phyloP scores from a whole-genome alignment of 2,888 invertebrate species.

The Podotricha telesiphe region DNA sequence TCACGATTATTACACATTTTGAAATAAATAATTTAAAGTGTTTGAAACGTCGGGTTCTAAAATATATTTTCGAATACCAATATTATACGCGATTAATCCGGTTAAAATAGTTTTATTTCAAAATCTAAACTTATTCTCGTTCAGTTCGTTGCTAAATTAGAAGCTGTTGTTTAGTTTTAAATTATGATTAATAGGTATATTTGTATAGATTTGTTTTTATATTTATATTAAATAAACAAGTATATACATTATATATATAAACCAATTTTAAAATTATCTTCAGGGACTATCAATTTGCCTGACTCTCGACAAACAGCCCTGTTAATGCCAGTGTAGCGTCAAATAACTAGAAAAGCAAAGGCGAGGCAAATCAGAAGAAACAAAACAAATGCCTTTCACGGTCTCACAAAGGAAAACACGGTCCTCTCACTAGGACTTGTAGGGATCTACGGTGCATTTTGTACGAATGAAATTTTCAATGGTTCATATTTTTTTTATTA shows the following conservation, averaged over 20 bases:
- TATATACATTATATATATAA: not conserved
- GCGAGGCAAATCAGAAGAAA: slow-evolving; percentile 28
- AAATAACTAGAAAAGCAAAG: slow-evolving; percentile 33
- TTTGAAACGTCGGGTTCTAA: too few species aligned
- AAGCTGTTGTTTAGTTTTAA: too few species aligned
- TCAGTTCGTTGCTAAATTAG: too few species aligned
- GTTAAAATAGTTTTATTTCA: too few species aligned
- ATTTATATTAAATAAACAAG: too few species aligned
- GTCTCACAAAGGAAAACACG: slow-evolving; percentile 37
- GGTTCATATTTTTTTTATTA: not conserved
- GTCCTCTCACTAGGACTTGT: slow-evolving; percentile 4
- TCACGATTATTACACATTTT: too few species aligned
- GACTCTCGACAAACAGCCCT: slow-evolving; percentile 25
- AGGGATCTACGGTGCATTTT: not conserved
- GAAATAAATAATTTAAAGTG: too few species aligned
- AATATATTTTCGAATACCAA: too few species aligned
- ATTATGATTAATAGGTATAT: too few species aligned
- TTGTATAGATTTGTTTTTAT: too few species aligned
- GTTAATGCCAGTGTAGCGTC: slow-evolving; percentile 30
- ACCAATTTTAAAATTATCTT: not conserved
- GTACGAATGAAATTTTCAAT: not conserved
- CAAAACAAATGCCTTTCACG: slow-evolving; percentile 23
- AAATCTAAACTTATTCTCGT: too few species aligned
- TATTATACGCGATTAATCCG: too few species aligned
- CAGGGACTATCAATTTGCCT: slow-evolving; percentile 15